Percentiles rank a stretch among this genome's conserved stretches.
phyloP scores from a whole-genome alignment of 1,140 invertebrate species.

The Dendroctonus ponderosae region DNA sequence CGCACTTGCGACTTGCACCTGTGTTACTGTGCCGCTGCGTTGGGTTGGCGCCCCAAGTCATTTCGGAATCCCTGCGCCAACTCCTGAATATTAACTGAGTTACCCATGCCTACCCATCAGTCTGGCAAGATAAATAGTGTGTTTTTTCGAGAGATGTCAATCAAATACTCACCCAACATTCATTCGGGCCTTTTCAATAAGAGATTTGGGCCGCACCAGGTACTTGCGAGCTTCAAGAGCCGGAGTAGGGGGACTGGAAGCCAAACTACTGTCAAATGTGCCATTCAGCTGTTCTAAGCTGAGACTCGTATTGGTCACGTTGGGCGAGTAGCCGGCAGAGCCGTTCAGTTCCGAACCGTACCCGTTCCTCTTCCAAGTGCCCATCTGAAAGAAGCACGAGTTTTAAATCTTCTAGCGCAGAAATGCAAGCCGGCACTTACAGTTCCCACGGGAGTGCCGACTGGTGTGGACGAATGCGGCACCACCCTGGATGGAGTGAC shows the following conservation, averaged over 20 bases:
- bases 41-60: too few relatives aligned
- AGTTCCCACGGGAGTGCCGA: conserved; percentile 55
- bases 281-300: conserved; percentile 72
- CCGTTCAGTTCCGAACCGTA: conserved; percentile 58
- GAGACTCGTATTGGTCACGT: conserved; percentile 56
- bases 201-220: conserved; percentile 84
- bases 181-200: conserved; percentile 91
- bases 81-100: too few relatives aligned
- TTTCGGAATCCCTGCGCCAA: too few relatives aligned
- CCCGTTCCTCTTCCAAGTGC: conserved; percentile 63
- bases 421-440: conserved; percentile 36
- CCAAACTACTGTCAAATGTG: conserved; percentile 66
- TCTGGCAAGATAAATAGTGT: too few relatives aligned
- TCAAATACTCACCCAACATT: conserved; percentile 85
- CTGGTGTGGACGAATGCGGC: conserved; percentile 52
- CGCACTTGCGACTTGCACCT: too few relatives aligned
- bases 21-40: too few relatives aligned
- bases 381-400: conserved; percentile 33
- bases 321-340: conserved; percentile 52
- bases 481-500: conserved; percentile 58
- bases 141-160: too few relatives aligned
- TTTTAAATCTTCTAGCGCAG: not conserved
- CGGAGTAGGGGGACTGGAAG: conserved; percentile 74
- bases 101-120: too few relatives aligned
- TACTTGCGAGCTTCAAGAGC: conserved; percentile 73